phyloP scores from a whole-genome alignment of 64 coral and sea anemone genomes.

The Montipora efflorescens region DNA sequence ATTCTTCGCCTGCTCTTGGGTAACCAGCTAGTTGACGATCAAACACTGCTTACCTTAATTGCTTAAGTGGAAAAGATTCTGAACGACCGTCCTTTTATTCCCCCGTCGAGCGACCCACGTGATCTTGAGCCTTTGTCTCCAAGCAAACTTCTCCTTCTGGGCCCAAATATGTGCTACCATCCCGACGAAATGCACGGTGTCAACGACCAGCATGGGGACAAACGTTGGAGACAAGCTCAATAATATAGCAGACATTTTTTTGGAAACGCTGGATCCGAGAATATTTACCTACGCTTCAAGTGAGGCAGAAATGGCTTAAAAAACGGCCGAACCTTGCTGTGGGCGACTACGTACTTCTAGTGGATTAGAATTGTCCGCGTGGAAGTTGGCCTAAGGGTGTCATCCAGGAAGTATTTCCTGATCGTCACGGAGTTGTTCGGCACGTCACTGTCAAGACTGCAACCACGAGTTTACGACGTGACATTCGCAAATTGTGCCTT shows the following conservation, averaged over 20 bases:
- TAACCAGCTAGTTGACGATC: slow-evolving; percentile 12
- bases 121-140: slow-evolving; percentile 32
- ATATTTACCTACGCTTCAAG: not conserved
- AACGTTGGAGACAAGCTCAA: not conserved
- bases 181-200: not conserved
- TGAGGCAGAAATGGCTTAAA: slow-evolving; percentile 35
- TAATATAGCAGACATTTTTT: not conserved
- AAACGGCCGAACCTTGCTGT: not conserved
- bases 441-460: slow-evolving; percentile 34
- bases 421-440: slow-evolving; percentile 19
- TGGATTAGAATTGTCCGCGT: slow-evolving; percentile 19
- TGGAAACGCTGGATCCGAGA: not conserved
- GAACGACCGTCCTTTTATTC: slow-evolving; percentile 26
- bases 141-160: slow-evolving; percentile 1
- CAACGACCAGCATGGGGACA: not conserved
- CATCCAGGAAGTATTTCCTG: slow-evolving; percentile 13
- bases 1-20: slow-evolving; percentile 7
- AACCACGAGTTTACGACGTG: not conserved
- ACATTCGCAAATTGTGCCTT: too few relatives aligned
- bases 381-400: slow-evolving; percentile 46
- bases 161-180: not conserved
- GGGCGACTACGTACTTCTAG: slow-evolving; percentile 39
- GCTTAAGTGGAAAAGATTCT: slow-evolving; percentile 32
- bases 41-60: slow-evolving; percentile 15
- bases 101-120: not conserved